Base-by-base conservation (phyloP, 2,113 vertebrate genomes). In the Neogobius melanostomus region DNA sequence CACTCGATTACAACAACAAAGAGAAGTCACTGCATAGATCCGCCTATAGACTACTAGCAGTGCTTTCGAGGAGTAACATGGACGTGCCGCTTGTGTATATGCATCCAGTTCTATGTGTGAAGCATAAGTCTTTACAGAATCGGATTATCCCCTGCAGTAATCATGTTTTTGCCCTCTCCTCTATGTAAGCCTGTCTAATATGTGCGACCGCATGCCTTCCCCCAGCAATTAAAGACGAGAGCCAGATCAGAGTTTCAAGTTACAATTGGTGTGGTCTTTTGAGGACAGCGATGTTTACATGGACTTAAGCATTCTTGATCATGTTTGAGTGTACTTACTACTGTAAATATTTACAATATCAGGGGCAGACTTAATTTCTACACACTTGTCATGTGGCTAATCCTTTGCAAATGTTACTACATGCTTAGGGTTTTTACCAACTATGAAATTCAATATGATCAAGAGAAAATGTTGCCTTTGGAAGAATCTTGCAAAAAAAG, bases 71-170 rank as follows among this genome's bases (percentile, higher is more conserved):
- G n/a, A 9, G 72, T 48, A 57, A 71, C 63, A 61, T 59, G n/a
- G 68, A 48, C 44, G 17, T 47, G 59, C n/a, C 7, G 50, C 15
- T 54, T 64, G 16, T 66, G 49, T 69, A 47, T 69, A 47, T 64
- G 8, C 64, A 42, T 61, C 17, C 11, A 59, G 64, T 46, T 69
- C 59, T 69, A 21, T 66, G 56, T 62, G 49, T 83, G 54, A 61
- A 63, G 49, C 66, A 51, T 1, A 61, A 67, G 68, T 49, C 52
- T 62, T 69, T 50, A 71, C 65, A 77, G 68, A 79, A 71, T 65
- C 14, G 65, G 77, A 80, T 86, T 82, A 89, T 84, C 61, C 72
- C 66, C 49, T 14, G 54, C 75, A 74, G 67, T 76, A 79, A 87
- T 85, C 76, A 64, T 14, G 69, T 45, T 73, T 63, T 68, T 42